Base-by-base conservation (phyloP, 2,797 vertebrate genomes). In the Limosa lapponica region DNA sequence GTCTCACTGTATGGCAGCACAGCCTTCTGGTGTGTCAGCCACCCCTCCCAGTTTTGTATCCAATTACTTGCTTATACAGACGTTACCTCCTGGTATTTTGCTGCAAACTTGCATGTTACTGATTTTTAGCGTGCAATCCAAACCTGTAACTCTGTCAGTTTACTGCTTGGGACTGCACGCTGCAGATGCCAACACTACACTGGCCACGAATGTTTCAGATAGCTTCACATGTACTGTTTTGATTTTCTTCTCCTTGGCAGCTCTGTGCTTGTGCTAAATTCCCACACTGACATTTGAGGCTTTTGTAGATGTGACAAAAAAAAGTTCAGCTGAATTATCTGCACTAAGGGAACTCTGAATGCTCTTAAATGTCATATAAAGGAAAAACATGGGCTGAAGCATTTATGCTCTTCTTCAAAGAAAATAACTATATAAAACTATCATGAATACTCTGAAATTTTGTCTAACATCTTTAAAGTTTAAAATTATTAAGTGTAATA, bases 201-300 rank as follows among this genome's bases (percentile, higher is more conserved):
- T 82, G 27, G 30, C 43, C 28, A 71, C 30, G 36, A 71, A 84
- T 18, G 13, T 36, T 85, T 69, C 51, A 80, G 36, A 59, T 6
- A 67, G 36, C n/a, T 86, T 82, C 0, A 0, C 27, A 64, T 13
- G 5, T 23, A 52, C 4, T 28, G 10, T 28, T 82, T 61, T 44
- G 3, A 83, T 52, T 58, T 84, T 54, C 37, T 58, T 62, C 30
- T n/a, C 77, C 59, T 23, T 36, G 23, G 25, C 34, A 92, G 46
- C 78, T 90, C 62, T n/a, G 27, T 32, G 36, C 7, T 36, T 71
- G 23, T 48, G 36, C 24, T 61, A 25, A 81, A 82, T 81, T 81
- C 16, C 43, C 10, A 51, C 14, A 54, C 13, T 0, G 5, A 81
- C 28, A 48, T 48, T 14, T 59, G 10, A 59, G 54, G 71, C 6